Evolutionary conservation across 2,888 invertebrate species (phyloP), one percentile per base, ranked within the genome.

Genomic region (Rhagonycha lutea): DNA sequence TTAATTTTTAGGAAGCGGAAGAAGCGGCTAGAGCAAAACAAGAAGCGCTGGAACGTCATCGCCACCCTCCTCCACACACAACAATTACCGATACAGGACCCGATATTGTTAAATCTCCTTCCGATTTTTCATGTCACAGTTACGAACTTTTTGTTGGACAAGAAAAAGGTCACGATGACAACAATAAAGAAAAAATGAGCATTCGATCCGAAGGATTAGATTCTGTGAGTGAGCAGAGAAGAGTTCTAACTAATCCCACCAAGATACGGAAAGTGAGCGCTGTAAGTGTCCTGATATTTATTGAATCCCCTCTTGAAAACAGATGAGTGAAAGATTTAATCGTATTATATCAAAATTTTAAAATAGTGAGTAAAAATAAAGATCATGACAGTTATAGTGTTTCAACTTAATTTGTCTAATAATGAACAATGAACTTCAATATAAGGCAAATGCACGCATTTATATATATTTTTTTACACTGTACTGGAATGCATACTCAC

Each of bases 221-320:
- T 91, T 96, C 96, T 90, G 93, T 96, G 91, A 95, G 95, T 92
- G 96, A 96, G 89, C 94, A 93, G 85, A 85, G 88, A 90, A 91
- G 89, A 88, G 86, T 88, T 86, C 88, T 88, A 85, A 87, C 90
- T 90, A 91, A 88, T 88, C 90, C 89, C 85, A 87, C 84, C 87
- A 93, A 93, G 91, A 92, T 92, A 87, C 93, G 96, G 91, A 97
- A 96, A 94, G 96, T 96, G 92, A 95, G 95, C 92, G 94, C 95
- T 92, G 95, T 95, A 93, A 95, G 94, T 94, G 87, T 88, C 78
- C 70, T 78, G 78, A 78, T 78, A 78, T 76, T 78, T 78, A 78
- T 78, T 72, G 76, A 77, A 78, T 70, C 74, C 76, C 74, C 72
- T 75, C 62, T 72, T 81, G 82, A 83, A 78, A 81, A 80, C 81